Conservation (phyloP, 2,888 invertebrate species). For the Augochlorella aurata region DNA sequence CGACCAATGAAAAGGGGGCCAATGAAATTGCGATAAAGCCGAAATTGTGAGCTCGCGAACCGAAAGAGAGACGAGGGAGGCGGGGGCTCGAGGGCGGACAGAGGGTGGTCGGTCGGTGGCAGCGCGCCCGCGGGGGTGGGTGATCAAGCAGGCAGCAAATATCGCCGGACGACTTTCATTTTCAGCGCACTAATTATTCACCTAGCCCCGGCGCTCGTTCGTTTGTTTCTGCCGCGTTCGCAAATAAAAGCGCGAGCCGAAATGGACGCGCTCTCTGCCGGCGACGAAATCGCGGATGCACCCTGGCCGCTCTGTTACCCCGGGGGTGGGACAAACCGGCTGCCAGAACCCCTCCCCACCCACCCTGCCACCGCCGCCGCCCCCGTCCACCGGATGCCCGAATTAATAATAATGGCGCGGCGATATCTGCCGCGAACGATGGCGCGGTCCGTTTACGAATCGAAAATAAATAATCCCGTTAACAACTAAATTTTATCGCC, state of each 20-base stretch:
- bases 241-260: constrained; percentile 68
- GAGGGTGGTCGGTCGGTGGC: neutral
- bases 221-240: constrained; percentile 73
- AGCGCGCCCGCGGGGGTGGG: constrained; percentile 34
- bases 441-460: neutral
- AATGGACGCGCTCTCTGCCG: constrained; percentile 48
- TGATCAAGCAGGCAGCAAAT: constrained; percentile 73
- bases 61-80: constrained; percentile 11
- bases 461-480: neutral
- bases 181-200: constrained; percentile 78
- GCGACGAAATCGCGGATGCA: constrained; percentile 52
- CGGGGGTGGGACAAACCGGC: constrained; percentile 10
- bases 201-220: constrained; percentile 71
- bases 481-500: neutral
- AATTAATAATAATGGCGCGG: constrained; percentile 19
- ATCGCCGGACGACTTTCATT: constrained; percentile 78
- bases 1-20: constrained; percentile 69
- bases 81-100: neutral
- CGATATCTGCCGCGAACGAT: neutral
- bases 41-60: constrained; percentile 66
- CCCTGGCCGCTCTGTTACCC: constrained; percentile 2
- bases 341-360: neutral
- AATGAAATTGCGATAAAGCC: constrained; percentile 75
- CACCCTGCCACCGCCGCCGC: too few relatives aligned
- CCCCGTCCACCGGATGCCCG: neutral